Evolutionary conservation across 92 coral and sea anemone genomes (phyloP).

Genomic region (Montipora capitata): DNA sequence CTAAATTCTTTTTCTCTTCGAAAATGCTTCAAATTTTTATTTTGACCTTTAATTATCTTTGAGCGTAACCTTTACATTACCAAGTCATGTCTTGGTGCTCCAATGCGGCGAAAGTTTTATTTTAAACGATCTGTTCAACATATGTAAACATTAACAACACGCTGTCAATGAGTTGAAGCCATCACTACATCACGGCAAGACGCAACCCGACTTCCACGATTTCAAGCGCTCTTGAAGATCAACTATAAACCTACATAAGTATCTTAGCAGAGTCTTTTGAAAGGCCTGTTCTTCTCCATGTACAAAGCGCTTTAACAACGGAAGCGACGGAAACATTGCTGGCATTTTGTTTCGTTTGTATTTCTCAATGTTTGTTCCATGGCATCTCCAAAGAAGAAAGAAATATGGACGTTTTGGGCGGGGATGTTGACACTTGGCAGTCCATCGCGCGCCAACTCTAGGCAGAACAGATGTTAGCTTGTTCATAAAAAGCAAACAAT

Average conservation of each 20-base stretch:
- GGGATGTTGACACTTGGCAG: constrained; percentile 34
- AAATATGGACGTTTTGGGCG: constrained; percentile 41
- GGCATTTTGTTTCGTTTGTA: constrained; percentile 47
- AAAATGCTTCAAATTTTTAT: constrained; percentile 42
- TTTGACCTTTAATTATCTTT: constrained; percentile 39
- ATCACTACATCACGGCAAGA: not conserved
- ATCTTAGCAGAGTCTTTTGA: constrained; percentile 7
- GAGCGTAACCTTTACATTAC: constrained; percentile 50
- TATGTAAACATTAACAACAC: constrained; percentile 49
- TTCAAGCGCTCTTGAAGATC: not conserved
- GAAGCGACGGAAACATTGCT: constrained; percentile 32
- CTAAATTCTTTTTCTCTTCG: not conserved
- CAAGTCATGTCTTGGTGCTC: constrained; percentile 14
- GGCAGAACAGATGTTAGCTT: constrained; percentile 52
- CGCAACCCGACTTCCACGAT: not conserved
- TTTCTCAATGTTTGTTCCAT: constrained; percentile 52
- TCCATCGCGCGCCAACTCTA: constrained; percentile 44
- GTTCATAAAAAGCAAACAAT: constrained; percentile 37
- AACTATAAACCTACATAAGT: not conserved
- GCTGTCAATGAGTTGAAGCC: not conserved
- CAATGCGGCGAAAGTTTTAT: constrained; percentile 35
- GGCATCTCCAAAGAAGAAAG: constrained; percentile 42
- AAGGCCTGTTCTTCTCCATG: constrained; percentile 2
- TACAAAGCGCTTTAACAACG: constrained; percentile 36
- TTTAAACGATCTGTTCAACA: constrained; percentile 27